Percentiles rank a stretch among this genome's conserved stretches.
phyloP scores from a whole-genome alignment of 2,797 vertebrate genomes.

The Vireo griseus region DNA sequence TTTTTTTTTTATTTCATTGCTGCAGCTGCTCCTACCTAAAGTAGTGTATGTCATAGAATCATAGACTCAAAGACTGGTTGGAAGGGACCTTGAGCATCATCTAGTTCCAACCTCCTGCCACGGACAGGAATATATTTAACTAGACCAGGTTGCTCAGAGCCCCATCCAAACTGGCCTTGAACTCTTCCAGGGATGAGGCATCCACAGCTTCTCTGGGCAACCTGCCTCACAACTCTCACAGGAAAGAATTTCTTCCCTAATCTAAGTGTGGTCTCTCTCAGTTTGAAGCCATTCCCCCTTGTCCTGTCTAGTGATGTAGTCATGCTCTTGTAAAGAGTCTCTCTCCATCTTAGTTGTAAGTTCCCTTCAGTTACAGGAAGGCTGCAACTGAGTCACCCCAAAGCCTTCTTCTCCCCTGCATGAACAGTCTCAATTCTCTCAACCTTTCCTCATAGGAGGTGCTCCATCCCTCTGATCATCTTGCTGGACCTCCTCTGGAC shows the following conservation, averaged over 20 bases:
- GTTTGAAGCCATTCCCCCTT: background rate
- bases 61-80: background rate
- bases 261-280: background rate
- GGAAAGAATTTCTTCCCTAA: background rate
- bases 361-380: background rate
- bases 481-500: background rate
- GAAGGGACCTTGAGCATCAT: background rate
- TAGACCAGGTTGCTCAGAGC: background rate
- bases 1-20: background rate
- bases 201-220: background rate
- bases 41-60: background rate
- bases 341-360: too few species aligned
- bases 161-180: background rate
- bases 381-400: rapidly evolving
- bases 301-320: too few species aligned
- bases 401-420: background rate
- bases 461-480: rapidly evolving
- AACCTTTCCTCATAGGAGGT: rapidly evolving
- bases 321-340: too few species aligned
- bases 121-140: background rate
- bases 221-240: background rate
- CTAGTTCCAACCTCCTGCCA: rapidly evolving
- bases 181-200: too few species aligned
- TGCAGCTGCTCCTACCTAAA: background rate
- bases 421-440: background rate